Percentiles rank a stretch among this genome's conserved stretches.
Evolutionary conservation across 2,113 vertebrate species (phyloP).

Genomic region (Odocoileus virginianus): DNA sequence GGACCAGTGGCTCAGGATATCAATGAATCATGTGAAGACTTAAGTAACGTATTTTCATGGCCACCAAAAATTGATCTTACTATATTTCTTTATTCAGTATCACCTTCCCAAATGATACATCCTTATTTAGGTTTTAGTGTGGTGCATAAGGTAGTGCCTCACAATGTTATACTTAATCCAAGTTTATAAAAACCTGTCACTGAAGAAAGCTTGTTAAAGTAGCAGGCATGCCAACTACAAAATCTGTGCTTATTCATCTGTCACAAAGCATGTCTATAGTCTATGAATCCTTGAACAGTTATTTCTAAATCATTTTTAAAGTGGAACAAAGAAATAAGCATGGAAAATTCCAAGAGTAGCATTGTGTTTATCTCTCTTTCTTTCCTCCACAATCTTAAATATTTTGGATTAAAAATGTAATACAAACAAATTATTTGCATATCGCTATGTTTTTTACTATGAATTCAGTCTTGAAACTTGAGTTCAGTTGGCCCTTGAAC

Average conservation of each 20-base stretch:
- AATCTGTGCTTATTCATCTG: constrained; percentile 19
- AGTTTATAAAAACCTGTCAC: neutral
- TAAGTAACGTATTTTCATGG: neutral
- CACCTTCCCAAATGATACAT: neutral
- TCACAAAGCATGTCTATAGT: constrained; percentile 2
- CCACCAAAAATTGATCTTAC: neutral
- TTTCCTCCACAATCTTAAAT: neutral
- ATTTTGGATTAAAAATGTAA: neutral
- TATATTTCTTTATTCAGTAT: neutral
- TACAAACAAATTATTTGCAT: neutral
- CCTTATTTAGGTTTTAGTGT: neutral
- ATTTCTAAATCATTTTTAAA: constrained; percentile 34
- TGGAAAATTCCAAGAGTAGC: neutral
- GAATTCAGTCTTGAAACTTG: neutral
- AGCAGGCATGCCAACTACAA: neutral
- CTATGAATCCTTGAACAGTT: neutral
- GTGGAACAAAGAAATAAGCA: neutral
- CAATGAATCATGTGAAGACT: neutral
- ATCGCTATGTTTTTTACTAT: neutral
- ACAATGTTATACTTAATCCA: constrained; percentile 6
- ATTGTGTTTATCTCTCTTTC: neutral
- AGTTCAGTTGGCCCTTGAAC: neutral
- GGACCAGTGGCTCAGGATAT: neutral
- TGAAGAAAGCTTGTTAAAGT: constrained; percentile 34
- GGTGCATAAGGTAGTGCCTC: neutral